Conservation (phyloP, 2,797 vertebrate species). For the Centroberyx gerrardi region DNA sequence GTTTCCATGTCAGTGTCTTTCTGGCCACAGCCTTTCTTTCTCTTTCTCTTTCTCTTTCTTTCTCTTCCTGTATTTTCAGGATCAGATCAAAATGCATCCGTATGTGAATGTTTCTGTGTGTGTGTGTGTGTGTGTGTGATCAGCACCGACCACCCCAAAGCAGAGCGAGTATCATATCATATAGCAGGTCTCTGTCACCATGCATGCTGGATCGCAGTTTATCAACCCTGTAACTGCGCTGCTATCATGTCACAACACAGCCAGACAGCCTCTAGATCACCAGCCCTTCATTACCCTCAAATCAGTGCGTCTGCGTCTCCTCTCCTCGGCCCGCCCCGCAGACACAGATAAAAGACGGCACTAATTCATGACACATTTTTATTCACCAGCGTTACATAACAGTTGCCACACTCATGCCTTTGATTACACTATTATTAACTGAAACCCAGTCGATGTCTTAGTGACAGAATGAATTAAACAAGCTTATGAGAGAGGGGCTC, state of each 20-base stretch:
- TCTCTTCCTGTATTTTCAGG: conserved; percentile 18
- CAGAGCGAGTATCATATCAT: not conserved
- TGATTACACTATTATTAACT: conserved; percentile 63
- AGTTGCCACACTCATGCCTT: conserved; percentile 48
- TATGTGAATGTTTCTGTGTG: not conserved
- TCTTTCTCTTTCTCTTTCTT: conserved; percentile 3
- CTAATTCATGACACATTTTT: conserved; percentile 57
- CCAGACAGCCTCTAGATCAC: conserved; percentile 38
- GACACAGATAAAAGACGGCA: conserved; percentile 52
- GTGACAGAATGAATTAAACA: conserved; percentile 47
- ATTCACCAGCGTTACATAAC: conserved; percentile 60
- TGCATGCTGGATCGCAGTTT: conserved; percentile 25
- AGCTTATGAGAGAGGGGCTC: conserved; percentile 52
- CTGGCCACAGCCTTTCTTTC: conserved; percentile 2
- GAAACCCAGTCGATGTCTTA: conserved; percentile 30
- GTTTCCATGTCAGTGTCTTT: not conserved
- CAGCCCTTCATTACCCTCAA: conserved; percentile 50
- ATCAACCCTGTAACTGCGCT: conserved; percentile 5
- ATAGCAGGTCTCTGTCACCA: conserved; percentile 12
- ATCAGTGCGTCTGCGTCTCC: conserved; percentile 43
- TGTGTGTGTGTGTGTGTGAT: not conserved
- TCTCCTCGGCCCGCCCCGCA: not conserved
- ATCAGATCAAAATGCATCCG: not conserved
- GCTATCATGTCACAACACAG: conserved; percentile 55
- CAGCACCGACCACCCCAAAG: not conserved